These are phyloP conservation scores for Anas georgica DNA, from an alignment of 2,797 vertebrate genomes.

Conservation along the genomic window DNA sequence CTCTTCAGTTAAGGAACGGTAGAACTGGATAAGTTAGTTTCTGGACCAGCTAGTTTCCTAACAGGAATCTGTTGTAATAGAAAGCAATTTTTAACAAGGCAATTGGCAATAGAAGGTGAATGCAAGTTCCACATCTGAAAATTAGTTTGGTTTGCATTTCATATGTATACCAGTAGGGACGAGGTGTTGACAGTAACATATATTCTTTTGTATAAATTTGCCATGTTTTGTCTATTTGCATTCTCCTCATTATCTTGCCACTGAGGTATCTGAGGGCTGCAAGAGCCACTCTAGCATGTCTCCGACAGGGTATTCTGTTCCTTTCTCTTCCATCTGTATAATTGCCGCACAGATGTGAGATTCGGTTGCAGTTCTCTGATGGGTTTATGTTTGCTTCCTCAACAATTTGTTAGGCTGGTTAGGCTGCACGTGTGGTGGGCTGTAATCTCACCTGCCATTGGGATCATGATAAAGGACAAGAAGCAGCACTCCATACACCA, in stretches of 20 bases:
- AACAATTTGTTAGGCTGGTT: background rate
- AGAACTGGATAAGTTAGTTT: background rate
- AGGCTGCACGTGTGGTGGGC: background rate
- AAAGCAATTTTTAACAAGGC: background rate
- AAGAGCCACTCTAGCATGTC: background rate
- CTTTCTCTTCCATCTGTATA: background rate
- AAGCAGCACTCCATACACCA: background rate
- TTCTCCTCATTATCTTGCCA: background rate
- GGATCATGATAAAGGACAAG: background rate
- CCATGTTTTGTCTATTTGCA: background rate
- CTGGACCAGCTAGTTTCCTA: background rate
- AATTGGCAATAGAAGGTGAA: background rate
- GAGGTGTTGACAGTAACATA: background rate
- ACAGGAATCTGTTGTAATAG: background rate
- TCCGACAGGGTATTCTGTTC: background rate
- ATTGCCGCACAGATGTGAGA: background rate
- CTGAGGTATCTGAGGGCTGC: background rate
- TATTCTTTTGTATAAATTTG: background rate
- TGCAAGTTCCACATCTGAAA: background rate
- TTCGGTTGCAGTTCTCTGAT: background rate
- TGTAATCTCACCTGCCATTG: background rate
- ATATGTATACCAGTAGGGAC: background rate
- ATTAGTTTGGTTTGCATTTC: background rate
- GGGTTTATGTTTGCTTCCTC: background rate
- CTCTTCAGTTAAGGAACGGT: background rate